Base-by-base conservation (phyloP, 2,888 invertebrate species). In the Chrysotoxum bicinctum region DNA sequence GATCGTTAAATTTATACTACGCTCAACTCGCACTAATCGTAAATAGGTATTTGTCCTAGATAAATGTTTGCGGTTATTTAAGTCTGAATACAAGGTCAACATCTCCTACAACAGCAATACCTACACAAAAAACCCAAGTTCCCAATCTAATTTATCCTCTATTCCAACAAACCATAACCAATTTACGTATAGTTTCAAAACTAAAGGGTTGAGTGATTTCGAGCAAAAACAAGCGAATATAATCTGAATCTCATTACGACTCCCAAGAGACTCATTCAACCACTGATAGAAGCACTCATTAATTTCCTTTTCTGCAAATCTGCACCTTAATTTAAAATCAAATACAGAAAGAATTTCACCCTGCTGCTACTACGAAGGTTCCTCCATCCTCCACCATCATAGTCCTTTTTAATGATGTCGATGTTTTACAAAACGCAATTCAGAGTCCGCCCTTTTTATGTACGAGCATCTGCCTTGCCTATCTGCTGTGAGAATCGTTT, bases 201-300 rank as follows among this genome's bases (percentile, higher is more conserved):
- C 48, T 50, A 23, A 70, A 48, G 45, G 64, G 50, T 58, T 72
- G 45, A 76, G 70, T 66, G 70, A 72, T 66, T 72, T 64, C 37
- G n/a, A 35, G 40, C 21, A 54, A 74, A 40, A 54, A 54, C 12
- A 43, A 66, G 8, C 12, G 19, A 62, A 62, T 58, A 66, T 50
- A 68, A 77, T 73, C 68, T 62, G 48, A 73, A 21, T 52, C 16
- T 40, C 35, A 26, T 40, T 77, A 82, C 60, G 82, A 60, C 60
- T 45, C 78, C 68, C 62, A n/a, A 23, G 78, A 66, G 82, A 73
- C 40, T 54, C 45, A 54, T 83, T 73, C 45, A 68, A 78, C 72
- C 60, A 73, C 78, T 78, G 79, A 83, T 69, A 69, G 83, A 83
- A 73, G 74, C 68, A 69, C 79, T 78, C 83, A 83, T 83, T 83